These are phyloP conservation scores for Eledona agricola DNA, from an alignment of 2,888 invertebrate species.

Conservation along the genomic window DNA sequence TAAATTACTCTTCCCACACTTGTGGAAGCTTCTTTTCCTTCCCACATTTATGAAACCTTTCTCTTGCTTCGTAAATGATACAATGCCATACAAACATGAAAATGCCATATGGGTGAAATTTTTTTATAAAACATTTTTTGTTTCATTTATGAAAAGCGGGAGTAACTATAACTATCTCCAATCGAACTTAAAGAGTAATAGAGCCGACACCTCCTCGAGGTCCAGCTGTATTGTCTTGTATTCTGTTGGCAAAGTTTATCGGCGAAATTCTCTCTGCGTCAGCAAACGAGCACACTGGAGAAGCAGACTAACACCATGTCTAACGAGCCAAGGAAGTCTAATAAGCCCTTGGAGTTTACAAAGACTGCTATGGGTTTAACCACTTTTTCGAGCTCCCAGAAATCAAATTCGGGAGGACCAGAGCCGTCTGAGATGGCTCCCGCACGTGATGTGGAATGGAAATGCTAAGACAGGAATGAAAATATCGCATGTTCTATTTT, in stretches of 20 bases:
- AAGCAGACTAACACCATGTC: conserved; percentile 3
- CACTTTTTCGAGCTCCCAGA: conserved; percentile 5
- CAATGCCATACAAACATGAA: no score
- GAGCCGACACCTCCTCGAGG: conserved; percentile 2
- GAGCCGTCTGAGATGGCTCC: conserved; percentile 1
- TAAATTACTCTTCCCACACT: no score
- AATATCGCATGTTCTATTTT: no score
- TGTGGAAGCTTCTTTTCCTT: no score
- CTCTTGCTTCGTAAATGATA: no score
- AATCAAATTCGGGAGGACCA: conserved; percentile 1
- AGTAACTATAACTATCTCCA: conserved; percentile 12
- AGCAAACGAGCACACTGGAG: neutral
- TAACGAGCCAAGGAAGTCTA: conserved; percentile 5
- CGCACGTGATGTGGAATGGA: neutral
- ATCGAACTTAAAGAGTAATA: neutral
- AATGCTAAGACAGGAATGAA: no score
- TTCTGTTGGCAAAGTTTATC: conserved; percentile 2
- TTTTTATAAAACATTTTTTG: no score
- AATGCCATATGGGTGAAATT: no score
- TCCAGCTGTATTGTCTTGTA: neutral
- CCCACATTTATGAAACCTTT: no score
- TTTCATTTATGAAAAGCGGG: no score
- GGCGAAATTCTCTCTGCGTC: neutral
- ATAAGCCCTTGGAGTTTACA: neutral
- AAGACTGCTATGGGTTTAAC: conserved; percentile 17